Conservation (phyloP, 2,797 vertebrate genomes). For the Amblyraja radiata region DNA sequence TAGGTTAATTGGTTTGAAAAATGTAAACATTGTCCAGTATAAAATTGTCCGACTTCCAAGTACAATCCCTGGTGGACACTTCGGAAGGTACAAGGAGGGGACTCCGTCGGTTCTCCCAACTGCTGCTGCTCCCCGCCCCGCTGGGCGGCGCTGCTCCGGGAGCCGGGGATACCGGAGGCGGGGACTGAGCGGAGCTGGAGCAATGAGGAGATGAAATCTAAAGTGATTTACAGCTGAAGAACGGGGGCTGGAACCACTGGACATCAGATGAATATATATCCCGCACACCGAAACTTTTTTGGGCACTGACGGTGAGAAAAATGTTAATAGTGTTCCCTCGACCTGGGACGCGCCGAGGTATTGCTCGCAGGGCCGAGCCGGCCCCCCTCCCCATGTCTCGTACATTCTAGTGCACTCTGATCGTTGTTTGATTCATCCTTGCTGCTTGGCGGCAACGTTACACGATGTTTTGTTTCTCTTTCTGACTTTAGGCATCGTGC, state of each 20-base stretch:
- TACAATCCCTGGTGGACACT: too few species aligned
- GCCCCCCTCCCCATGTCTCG: neutral
- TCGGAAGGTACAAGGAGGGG: neutral
- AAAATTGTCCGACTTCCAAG: too few species aligned
- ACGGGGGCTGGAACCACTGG: neutral
- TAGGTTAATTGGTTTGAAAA: too few species aligned
- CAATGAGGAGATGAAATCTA: too few species aligned
- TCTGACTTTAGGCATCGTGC: neutral
- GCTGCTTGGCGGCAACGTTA: neutral
- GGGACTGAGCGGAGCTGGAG: too few species aligned
- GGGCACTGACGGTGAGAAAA: neutral
- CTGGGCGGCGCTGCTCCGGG: neutral
- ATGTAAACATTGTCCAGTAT: too few species aligned
- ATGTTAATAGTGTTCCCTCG: conserved; percentile 10
- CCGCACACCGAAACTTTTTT: neutral
- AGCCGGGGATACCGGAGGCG: neutral
- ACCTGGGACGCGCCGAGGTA: conserved; percentile 2
- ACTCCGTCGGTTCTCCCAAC: neutral
- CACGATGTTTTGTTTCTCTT: neutral
- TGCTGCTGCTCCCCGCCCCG: too few species aligned
- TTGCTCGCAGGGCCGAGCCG: neutral
- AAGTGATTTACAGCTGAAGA: neutral
- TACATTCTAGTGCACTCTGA: neutral
- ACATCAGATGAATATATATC: neutral
- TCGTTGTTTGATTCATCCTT: neutral